Percentiles rank a stretch among this genome's conserved stretches.
Conservation (phyloP, 2,797 vertebrate species). For the Syncerus caffer region DNA sequence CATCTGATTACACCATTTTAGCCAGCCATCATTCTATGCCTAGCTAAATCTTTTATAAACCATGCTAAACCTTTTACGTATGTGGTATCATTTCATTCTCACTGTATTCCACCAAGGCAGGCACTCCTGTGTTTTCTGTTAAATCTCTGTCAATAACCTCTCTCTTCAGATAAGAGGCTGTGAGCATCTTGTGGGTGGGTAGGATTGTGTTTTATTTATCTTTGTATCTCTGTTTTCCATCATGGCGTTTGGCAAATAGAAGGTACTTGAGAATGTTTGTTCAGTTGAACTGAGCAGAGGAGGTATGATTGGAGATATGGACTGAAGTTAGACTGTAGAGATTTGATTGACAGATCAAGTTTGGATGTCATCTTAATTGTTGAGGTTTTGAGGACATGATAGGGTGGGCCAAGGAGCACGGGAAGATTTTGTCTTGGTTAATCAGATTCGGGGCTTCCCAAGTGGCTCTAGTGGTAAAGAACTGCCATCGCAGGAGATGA, state of each 20-base stretch:
- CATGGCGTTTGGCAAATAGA: not conserved
- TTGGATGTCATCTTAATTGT: not conserved
- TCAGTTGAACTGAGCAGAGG: not conserved
- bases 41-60: not conserved
- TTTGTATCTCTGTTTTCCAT: not conserved
- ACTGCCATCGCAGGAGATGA: accelerated
- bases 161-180: not conserved
- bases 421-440: not conserved
- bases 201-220: not conserved
- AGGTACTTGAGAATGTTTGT: not conserved
- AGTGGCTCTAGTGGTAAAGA: not conserved
- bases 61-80: not conserved
- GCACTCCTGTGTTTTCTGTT: not conserved
- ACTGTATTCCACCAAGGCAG: not conserved
- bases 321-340: not conserved
- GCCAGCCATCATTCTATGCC: not conserved
- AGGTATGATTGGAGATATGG: not conserved
- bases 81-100: not conserved
- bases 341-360: not conserved
- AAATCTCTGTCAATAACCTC: not conserved
- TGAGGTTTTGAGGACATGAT: not conserved
- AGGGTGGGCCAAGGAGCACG: no score
- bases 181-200: not conserved
- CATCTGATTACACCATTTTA: not conserved
- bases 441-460: not conserved